Percentiles rank a stretch among this genome's conserved stretches.
These are phyloP conservation scores for Cheirogaleus medius DNA, from an alignment of 2,113 vertebrate genomes.

Conservation along the genomic window DNA sequence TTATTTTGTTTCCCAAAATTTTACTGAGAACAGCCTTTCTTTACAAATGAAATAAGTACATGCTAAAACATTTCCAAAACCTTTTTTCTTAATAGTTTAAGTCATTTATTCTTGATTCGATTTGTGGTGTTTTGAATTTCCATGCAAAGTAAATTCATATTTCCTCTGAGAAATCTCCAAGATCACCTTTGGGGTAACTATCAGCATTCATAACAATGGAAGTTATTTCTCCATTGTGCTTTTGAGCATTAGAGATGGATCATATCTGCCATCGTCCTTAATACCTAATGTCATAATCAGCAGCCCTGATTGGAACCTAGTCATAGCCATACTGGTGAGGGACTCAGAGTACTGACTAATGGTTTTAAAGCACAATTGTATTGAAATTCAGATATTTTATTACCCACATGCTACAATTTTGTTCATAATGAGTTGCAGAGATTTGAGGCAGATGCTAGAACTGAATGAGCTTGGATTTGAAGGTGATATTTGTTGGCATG, in stretches of 20 bases:
- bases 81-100: background rate
- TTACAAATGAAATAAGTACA: background rate
- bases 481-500: background rate
- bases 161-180: constrained; percentile 45
- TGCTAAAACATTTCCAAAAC: background rate
- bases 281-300: background rate
- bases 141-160: background rate
- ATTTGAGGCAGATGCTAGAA: background rate
- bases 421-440: background rate
- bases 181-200: background rate
- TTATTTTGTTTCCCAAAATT: constrained; percentile 34
- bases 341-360: background rate
- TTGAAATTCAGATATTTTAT: background rate
- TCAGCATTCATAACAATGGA: background rate
- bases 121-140: background rate
- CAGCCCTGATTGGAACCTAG: background rate
- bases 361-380: background rate
- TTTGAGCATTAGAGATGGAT: constrained; percentile 21
- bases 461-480: background rate
- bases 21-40: background rate
- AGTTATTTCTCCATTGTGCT: background rate
- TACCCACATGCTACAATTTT: background rate
- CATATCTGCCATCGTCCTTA: background rate
- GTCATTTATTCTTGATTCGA: background rate
- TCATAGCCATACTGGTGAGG: background rate